phyloP scores from a whole-genome alignment of 2,113 vertebrate species.

The Rattus norvegicus region DNA sequence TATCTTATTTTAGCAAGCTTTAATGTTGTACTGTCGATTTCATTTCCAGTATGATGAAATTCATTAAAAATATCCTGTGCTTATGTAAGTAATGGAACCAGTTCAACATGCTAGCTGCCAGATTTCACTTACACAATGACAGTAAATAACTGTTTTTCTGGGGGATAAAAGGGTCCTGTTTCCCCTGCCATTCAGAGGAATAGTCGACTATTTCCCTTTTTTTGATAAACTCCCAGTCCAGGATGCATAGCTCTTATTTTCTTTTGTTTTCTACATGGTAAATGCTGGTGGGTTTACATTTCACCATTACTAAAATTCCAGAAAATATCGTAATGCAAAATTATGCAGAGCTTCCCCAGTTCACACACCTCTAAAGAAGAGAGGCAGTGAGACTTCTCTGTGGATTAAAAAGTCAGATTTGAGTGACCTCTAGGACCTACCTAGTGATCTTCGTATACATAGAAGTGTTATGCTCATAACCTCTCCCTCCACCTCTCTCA shows the following conservation, averaged over 20 bases:
- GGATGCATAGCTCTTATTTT: conserved; percentile 1
- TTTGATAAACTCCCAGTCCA: background rate
- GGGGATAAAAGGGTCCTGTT: conserved; percentile 18
- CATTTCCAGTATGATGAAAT: conserved; percentile 19
- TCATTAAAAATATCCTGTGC: conserved; percentile 6
- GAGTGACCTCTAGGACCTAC: background rate
- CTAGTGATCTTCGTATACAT: background rate
- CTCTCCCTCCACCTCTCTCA: accelerated
- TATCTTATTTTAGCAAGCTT: conserved; percentile 36
- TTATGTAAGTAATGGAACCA: conserved; percentile 19
- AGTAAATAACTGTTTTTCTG: conserved; percentile 40
- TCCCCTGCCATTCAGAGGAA: background rate
- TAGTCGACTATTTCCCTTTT: background rate
- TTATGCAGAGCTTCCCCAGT: background rate
- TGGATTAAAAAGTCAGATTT: too few relatives aligned
- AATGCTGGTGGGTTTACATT: background rate
- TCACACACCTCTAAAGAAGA: background rate
- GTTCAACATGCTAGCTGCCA: background rate
- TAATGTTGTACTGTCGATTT: conserved; percentile 9
- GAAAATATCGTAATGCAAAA: background rate
- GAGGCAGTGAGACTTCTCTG: too few relatives aligned
- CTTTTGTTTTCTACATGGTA: conserved; percentile 46
- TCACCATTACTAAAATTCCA: background rate
- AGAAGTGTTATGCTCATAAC: background rate
- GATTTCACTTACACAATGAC: conserved; percentile 27